phyloP scores from a whole-genome alignment of 2,888 invertebrate species.

The Marasmarcha lunaedactyla region DNA sequence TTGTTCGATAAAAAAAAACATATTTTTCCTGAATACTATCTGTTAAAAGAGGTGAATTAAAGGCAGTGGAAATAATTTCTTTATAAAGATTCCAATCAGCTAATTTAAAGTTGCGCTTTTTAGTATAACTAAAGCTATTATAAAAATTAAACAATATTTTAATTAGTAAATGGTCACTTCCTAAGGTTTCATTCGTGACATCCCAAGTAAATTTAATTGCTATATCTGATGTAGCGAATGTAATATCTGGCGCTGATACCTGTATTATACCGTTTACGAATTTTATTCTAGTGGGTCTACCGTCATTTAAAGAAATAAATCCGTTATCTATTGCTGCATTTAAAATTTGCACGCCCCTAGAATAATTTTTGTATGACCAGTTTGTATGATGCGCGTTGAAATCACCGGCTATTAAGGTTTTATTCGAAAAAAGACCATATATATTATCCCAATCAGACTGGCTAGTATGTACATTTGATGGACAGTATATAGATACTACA shows the following conservation, averaged over 20 bases:
- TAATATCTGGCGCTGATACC: background rate
- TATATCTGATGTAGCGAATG: background rate
- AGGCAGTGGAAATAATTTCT: too few species aligned
- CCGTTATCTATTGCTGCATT: background rate
- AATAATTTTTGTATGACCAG: background rate
- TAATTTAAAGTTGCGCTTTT: background rate
- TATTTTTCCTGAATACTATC: slow-evolving; percentile 6
- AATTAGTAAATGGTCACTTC: background rate
- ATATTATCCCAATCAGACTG: background rate
- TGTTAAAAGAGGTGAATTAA: too few species aligned
- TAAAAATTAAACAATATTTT: background rate
- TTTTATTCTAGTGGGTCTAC: background rate
- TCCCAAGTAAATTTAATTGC: background rate
- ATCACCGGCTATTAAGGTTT: background rate
- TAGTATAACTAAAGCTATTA: background rate
- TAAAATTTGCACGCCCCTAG: background rate
- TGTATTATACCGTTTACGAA: background rate
- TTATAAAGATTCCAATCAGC: background rate
- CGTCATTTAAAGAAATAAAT: background rate
- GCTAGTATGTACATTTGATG: background rate
- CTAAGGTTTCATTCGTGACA: background rate
- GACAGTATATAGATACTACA: background rate
- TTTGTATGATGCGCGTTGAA: background rate
- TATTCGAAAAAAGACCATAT: background rate
- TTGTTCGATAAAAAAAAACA: slow-evolving; percentile 3